These are phyloP conservation scores for Cryptocheilus praepositus DNA, from an alignment of 2,888 invertebrate genomes.

Conservation along the genomic window DNA sequence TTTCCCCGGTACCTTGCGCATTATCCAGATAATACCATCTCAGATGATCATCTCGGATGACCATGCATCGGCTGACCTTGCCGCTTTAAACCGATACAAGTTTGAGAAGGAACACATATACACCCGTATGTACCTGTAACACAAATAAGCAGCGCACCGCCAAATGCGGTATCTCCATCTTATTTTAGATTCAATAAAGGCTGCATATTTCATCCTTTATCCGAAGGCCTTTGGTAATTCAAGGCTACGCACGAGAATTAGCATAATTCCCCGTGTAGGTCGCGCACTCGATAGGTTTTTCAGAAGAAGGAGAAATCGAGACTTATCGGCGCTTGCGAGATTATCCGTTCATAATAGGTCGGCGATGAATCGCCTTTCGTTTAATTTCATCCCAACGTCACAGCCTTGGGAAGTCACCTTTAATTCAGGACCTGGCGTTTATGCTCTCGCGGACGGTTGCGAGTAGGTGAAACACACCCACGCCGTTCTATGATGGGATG, in stretches of 20 bases:
- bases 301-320: background rate
- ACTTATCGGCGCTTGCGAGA: background rate
- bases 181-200: conserved; percentile 59
- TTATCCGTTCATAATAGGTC: no score
- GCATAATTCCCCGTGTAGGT: conserved; percentile 46
- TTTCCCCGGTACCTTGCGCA: conserved; percentile 48
- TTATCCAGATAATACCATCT: conserved; percentile 66
- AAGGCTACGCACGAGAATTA: conserved; percentile 37
- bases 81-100: conserved; percentile 51
- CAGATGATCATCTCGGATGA: conserved; percentile 63
- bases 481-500: no score
- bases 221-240: conserved; percentile 54
- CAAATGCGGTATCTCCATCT: conserved; percentile 45
- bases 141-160: background rate
- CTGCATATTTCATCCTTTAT: conserved; percentile 58
- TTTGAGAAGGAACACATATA: conserved; percentile 6
- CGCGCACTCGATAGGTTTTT: no score
- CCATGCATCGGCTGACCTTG: conserved; percentile 56
- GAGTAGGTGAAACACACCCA: no score
- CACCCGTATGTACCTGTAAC: no score
- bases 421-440: no score
- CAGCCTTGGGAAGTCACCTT: no score
- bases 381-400: no score
- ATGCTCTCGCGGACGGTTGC: no score
- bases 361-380: no score